Percentiles rank a stretch among this genome's conserved stretches.
These are phyloP conservation scores for Megaceryle torquata DNA, from an alignment of 2,113 vertebrate genomes.

Conservation along the genomic window DNA sequence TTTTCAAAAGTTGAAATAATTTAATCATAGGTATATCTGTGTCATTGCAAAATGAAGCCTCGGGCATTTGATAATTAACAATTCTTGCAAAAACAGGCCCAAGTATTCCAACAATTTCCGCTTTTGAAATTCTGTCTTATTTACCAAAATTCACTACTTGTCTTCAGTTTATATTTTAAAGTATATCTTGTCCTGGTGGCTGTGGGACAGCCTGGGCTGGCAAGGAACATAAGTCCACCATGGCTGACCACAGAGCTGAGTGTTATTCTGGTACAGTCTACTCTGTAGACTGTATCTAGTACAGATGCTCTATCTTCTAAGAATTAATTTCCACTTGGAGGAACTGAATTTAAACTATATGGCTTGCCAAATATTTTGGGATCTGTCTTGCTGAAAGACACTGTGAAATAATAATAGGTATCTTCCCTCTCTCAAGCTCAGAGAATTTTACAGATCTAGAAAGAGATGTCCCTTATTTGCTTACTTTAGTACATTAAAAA, in stretches of 20 bases:
- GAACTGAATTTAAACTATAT: background rate
- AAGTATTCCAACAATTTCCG: background rate
- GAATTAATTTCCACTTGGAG: background rate
- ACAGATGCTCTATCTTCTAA: background rate
- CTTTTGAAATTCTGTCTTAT: conserved; percentile 20
- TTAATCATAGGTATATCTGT: background rate
- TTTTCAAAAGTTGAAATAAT: background rate
- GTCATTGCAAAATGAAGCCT: background rate
- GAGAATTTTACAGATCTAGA: background rate
- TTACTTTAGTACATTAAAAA: background rate
- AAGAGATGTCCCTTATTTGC: background rate
- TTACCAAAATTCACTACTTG: background rate
- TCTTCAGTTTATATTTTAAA: background rate
- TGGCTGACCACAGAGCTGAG: background rate
- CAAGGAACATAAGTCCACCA: background rate
- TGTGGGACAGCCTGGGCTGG: background rate
- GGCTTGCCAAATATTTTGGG: background rate
- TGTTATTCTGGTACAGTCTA: background rate
- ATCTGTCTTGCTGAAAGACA: background rate
- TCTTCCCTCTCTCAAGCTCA: background rate
- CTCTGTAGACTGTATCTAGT: background rate
- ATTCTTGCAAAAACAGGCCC: background rate
- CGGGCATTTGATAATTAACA: background rate
- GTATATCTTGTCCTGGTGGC: background rate
- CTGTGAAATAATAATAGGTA: background rate